A percentile compares a stretch with the other conserved stretches of the same genome.
Evolutionary conservation across 2,797 vertebrate genomes (phyloP).

Genomic region (Champsocephalus esox): DNA sequence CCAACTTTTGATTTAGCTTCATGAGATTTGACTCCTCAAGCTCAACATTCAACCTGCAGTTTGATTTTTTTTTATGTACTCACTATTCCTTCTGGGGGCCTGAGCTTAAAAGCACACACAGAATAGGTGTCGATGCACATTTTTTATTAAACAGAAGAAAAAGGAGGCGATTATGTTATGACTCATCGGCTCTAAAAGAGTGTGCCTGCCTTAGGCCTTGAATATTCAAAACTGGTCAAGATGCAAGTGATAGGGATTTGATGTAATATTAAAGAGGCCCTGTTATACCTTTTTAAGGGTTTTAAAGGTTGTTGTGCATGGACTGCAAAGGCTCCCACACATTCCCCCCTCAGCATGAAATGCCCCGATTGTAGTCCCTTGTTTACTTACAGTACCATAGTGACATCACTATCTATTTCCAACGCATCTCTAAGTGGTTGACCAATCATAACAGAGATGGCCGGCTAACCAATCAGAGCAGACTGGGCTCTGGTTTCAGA

Average conservation of each 20-base stretch:
- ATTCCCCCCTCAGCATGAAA: too few relatives aligned
- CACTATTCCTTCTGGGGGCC: background rate
- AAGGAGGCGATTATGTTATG: background rate
- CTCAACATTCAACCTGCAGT: background rate
- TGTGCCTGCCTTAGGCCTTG: background rate
- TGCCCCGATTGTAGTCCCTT: too few relatives aligned
- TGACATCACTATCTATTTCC: too few relatives aligned
- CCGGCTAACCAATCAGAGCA: too few relatives aligned
- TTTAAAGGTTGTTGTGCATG: too few relatives aligned
- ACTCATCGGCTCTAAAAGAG: background rate
- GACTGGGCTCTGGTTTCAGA: too few relatives aligned
- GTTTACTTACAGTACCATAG: too few relatives aligned
- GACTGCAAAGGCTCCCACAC: too few relatives aligned
- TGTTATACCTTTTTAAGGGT: too few relatives aligned
- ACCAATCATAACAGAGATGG: too few relatives aligned
- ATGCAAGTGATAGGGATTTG: background rate
- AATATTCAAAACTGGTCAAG: background rate
- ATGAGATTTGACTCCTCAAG: background rate
- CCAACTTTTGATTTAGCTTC: background rate
- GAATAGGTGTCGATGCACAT: background rate
- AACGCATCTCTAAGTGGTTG: too few relatives aligned
- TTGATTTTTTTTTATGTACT: background rate
- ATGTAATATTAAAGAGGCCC: background rate
- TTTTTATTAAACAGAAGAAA: background rate
- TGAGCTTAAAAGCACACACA: background rate